Conservation (phyloP, 2,113 vertebrate genomes). For the Psephotus haematonotus region DNA sequence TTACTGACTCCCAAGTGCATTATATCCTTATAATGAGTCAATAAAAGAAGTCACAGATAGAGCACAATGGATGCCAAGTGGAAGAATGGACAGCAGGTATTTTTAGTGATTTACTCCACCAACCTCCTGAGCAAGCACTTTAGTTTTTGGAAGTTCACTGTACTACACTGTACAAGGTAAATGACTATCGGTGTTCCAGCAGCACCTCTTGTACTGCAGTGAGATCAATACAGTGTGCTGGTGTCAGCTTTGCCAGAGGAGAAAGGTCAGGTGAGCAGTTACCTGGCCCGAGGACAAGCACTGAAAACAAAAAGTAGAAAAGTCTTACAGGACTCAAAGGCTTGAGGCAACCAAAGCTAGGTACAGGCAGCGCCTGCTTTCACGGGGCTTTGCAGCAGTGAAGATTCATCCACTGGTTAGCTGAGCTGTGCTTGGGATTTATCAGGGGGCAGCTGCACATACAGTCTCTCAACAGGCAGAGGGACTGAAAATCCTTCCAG, state of each 20-base stretch:
- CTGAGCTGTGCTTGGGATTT: background rate
- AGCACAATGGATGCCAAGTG: constrained; percentile 28
- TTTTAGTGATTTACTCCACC: constrained; percentile 38
- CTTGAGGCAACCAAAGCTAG: background rate
- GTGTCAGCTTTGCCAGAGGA: background rate
- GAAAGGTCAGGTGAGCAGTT: background rate
- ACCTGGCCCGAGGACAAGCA: background rate
- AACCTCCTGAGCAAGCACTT: constrained; percentile 38
- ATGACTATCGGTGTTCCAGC: background rate
- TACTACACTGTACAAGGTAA: background rate
- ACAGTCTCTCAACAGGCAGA: fast-evolving
- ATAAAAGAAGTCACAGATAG: constrained; percentile 63
- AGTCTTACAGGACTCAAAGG: background rate
- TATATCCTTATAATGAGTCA: constrained; percentile 57
- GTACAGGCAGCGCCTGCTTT: background rate
- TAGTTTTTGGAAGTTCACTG: constrained; percentile 21
- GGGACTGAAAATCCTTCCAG: background rate
- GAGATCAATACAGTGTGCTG: constrained; percentile 29
- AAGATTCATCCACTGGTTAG: background rate
- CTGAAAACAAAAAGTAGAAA: background rate
- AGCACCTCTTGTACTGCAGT: constrained; percentile 11
- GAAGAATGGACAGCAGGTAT: background rate
- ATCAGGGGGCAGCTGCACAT: fast-evolving
- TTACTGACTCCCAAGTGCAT: constrained; percentile 42
- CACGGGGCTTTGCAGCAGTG: background rate